Evolutionary conservation across 2,113 vertebrate species (phyloP).

Genomic region (Atherinomorus stipes): DNA sequence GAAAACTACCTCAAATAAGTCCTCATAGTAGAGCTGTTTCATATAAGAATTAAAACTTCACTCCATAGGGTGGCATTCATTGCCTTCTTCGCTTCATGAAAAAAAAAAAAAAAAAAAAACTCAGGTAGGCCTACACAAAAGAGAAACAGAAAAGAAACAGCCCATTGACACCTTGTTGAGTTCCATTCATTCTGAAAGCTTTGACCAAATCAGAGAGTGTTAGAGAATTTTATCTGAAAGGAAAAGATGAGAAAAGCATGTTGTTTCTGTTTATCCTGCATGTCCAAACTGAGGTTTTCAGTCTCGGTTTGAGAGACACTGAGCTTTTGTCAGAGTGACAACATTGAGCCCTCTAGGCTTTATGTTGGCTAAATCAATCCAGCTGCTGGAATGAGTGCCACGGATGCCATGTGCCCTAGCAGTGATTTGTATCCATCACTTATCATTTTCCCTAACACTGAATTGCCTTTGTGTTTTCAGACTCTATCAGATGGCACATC

Average conservation of each 20-base stretch:
- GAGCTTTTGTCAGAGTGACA: slow-evolving; percentile 34
- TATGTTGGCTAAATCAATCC: slow-evolving; percentile 50
- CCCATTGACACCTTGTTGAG: too few relatives aligned
- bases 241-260: not conserved
- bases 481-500: slow-evolving; percentile 17
- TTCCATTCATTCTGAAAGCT: too few relatives aligned
- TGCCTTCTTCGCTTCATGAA: too few relatives aligned
- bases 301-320: slow-evolving; percentile 16
- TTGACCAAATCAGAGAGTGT: not conserved
- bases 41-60: too few relatives aligned
- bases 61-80: too few relatives aligned
- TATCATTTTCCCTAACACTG: slow-evolving; percentile 57
- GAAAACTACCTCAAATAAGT: too few relatives aligned
- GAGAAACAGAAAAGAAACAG: too few relatives aligned
- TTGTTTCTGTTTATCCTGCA: slow-evolving; percentile 4
- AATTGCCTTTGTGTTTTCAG: slow-evolving; percentile 23
- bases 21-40: too few relatives aligned
- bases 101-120: too few relatives aligned
- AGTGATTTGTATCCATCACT: slow-evolving; percentile 68
- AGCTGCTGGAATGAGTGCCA: slow-evolving; percentile 28
- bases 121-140: too few relatives aligned
- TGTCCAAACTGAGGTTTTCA: slow-evolving; percentile 21
- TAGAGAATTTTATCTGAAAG: not conserved
- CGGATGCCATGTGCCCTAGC: slow-evolving; percentile 18
- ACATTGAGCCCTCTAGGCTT: slow-evolving; percentile 30